Evolutionary conservation across 2,888 invertebrate species (phyloP).

Genomic region (Unio delphinus): DNA sequence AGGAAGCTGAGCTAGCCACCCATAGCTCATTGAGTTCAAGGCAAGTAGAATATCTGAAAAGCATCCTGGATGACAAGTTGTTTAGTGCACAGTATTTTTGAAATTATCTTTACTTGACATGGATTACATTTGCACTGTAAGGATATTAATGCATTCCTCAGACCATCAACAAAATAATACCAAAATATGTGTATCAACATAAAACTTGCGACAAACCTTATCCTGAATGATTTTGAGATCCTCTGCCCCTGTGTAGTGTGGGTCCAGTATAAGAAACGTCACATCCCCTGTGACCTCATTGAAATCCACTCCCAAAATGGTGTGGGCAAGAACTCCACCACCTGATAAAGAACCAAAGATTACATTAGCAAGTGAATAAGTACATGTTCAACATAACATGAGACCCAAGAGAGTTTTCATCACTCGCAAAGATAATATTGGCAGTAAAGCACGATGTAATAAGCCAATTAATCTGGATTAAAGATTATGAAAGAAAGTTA

Average conservation of each 20-base stretch:
- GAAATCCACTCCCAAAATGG: slow-evolving; percentile 94
- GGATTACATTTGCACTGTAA: too few relatives aligned
- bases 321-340: slow-evolving; percentile 97
- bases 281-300: slow-evolving; percentile 85
- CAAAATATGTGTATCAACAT: neutral
- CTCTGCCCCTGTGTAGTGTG: slow-evolving; percentile 95
- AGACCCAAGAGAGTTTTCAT: too few relatives aligned
- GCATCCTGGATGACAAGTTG: too few relatives aligned
- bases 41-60: too few relatives aligned
- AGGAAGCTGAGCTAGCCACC: too few relatives aligned
- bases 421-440: too few relatives aligned
- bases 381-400: neutral
- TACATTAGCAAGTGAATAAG: neutral
- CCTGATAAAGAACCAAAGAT: slow-evolving; percentile 75
- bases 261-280: slow-evolving; percentile 96
- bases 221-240: slow-evolving; percentile 77
- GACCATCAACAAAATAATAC: neutral
- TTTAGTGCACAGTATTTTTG: too few relatives aligned
- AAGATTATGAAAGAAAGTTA: too few relatives aligned
- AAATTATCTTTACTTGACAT: too few relatives aligned
- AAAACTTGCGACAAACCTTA: slow-evolving; percentile 62
- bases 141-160: neutral
- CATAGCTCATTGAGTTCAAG: too few relatives aligned
- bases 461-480: too few relatives aligned
- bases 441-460: too few relatives aligned